Evolutionary conservation across 2,797 vertebrate species (phyloP).

Genomic region (Thripadectes ignobilis): DNA sequence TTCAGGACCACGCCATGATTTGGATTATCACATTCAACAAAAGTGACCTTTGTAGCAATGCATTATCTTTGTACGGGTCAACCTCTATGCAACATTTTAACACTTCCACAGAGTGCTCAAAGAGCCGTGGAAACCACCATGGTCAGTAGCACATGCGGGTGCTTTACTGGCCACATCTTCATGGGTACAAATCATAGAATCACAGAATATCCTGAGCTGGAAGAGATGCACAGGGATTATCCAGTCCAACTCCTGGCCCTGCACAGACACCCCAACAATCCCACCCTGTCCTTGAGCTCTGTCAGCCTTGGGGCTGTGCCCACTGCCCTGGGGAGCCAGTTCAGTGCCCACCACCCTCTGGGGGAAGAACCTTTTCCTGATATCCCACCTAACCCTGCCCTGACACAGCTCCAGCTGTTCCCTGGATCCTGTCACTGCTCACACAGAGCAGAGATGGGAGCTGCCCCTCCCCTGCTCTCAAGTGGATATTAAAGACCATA

Average conservation of each 20-base stretch:
- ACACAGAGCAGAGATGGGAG: background rate
- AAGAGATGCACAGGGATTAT: background rate
- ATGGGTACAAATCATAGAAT: background rate
- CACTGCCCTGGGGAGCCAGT: background rate
- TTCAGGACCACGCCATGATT: background rate
- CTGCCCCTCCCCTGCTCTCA: background rate
- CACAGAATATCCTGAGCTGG: background rate
- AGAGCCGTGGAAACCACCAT: background rate
- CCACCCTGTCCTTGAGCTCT: background rate
- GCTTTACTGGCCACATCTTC: background rate
- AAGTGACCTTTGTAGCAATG: background rate
- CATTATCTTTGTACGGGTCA: background rate
- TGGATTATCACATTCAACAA: background rate
- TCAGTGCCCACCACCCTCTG: background rate
- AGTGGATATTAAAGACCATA: background rate
- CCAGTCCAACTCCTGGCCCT: background rate
- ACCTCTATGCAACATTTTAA: background rate
- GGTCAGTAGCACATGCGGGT: accelerated
- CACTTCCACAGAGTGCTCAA: background rate
- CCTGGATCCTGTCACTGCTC: background rate
- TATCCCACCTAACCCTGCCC: background rate
- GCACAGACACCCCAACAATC: background rate
- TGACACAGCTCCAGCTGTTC: background rate
- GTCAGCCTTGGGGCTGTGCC: background rate
- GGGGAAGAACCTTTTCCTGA: background rate